Conservation (phyloP, 2,113 vertebrate species). For the Rhadina sibilatrix region DNA sequence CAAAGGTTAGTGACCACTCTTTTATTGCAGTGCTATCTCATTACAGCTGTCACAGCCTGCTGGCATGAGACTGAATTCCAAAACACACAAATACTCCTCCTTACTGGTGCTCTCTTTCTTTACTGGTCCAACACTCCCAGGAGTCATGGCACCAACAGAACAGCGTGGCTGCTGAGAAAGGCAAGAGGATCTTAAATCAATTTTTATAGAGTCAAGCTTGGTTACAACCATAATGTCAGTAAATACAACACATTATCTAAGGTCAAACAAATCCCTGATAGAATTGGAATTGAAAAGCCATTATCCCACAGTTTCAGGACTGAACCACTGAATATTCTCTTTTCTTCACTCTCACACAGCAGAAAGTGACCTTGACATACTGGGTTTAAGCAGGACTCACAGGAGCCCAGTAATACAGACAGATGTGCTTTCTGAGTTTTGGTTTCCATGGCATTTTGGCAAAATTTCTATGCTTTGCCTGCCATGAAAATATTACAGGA, state of each 20-base stretch:
- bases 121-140: constrained; percentile 76
- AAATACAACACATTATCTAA: background rate
- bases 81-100: background rate
- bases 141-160: constrained; percentile 59
- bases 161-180: background rate
- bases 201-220: background rate
- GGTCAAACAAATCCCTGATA: background rate
- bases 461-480: background rate
- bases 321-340: background rate
- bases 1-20: background rate
- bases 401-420: background rate
- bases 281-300: background rate
- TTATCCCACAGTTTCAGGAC: background rate
- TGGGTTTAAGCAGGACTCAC: background rate
- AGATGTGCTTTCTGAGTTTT: background rate
- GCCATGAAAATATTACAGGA: background rate
- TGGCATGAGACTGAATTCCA: background rate
- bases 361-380: background rate
- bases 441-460: background rate
- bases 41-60: background rate
- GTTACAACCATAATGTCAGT: background rate
- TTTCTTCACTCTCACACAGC: background rate
- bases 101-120: constrained; percentile 64
- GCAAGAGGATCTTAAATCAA: background rate
- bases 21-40: background rate